These are phyloP conservation scores for Hippocampus abdominalis DNA, from an alignment of 2,113 vertebrate genomes.

Conservation along the genomic window DNA sequence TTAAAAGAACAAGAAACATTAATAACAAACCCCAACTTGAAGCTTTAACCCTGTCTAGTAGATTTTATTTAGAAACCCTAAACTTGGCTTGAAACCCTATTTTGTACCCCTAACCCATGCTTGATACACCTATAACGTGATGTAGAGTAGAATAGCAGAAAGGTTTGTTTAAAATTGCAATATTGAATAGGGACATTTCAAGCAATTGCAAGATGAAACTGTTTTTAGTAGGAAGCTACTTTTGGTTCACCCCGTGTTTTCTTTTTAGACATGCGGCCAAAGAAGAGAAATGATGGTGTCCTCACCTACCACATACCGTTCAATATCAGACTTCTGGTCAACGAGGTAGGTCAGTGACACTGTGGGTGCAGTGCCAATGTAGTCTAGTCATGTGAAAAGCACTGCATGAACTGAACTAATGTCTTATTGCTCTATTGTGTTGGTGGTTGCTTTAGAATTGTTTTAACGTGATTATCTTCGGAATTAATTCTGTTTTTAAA, in stretches of 20 bases:
- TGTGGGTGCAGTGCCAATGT: neutral
- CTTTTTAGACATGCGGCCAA: constrained; percentile 23
- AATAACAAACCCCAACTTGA: too few relatives aligned
- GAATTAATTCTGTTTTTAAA: too few relatives aligned
- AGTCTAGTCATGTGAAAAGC: too few relatives aligned
- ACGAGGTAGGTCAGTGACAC: constrained; percentile 22
- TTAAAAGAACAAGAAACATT: too few relatives aligned
- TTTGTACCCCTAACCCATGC: too few relatives aligned
- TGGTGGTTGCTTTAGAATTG: too few relatives aligned
- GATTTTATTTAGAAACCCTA: too few relatives aligned
- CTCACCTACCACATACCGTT: constrained; percentile 30
- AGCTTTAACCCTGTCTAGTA: too few relatives aligned
- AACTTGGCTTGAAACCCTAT: too few relatives aligned
- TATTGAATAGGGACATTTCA: neutral
- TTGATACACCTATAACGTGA: neutral
- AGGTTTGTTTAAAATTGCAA: neutral
- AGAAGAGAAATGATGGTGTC: constrained; percentile 30
- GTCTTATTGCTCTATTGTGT: too few relatives aligned
- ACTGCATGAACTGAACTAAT: too few relatives aligned
- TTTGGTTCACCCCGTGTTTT: neutral
- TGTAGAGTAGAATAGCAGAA: neutral
- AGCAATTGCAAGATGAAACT: neutral
- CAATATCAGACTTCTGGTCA: constrained; percentile 4
- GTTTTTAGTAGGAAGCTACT: neutral
- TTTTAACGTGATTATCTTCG: too few relatives aligned